Evolutionary conservation across 2,797 vertebrate species (phyloP), one percentile per base, ranked within the genome.

Genomic region (Chaetodon trifasciatus): DNA sequence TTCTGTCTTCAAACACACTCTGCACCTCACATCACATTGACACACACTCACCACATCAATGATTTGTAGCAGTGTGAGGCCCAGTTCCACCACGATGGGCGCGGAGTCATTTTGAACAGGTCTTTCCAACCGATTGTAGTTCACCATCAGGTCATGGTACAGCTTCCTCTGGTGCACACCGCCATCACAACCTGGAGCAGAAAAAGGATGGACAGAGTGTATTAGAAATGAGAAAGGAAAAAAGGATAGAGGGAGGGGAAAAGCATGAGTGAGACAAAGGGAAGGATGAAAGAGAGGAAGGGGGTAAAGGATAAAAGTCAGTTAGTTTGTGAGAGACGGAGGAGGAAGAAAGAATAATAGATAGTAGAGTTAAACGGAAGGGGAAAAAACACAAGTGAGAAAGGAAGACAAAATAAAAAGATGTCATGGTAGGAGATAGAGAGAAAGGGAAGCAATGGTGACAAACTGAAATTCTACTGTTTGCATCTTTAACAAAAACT

Each of bases 61-160:
- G 87, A 98, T 98, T 84, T 98, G 97, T n/a, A 97, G 94, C 86
- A 98, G 90, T 0, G 97, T 97, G 81, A 98, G 91, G 70, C 97
- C 97, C 3, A 98, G 96, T 49, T 97, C 96, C 0, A 98, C 97
- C 40, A 97, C 83, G 0, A 98, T 94, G 0, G 97, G 92, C 0
- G 97, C 94, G 0, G 97, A 97, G 83, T 98, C 97, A 1, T 98
- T 98, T 50, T 94, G 75, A 10, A 98, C 97, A 0, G 97, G 97
- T n/a, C 96, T 93, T 84, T 98, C 97, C 72, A 98, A 92, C 2
- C 95, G 94, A 84, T 94, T 97, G 92, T 98, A 98, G 91, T 97
- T 97, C 23, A 84, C 90, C 93, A 98, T 87, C 70, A 97, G 91
- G 23, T 96, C 92, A 5, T 75, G 94, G 80, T 98, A 98, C 79